A percentile compares a stretch with the other conserved stretches of the same genome.
phyloP scores from a whole-genome alignment of 2,888 invertebrate genomes.

The Leucophenga maculata region DNA sequence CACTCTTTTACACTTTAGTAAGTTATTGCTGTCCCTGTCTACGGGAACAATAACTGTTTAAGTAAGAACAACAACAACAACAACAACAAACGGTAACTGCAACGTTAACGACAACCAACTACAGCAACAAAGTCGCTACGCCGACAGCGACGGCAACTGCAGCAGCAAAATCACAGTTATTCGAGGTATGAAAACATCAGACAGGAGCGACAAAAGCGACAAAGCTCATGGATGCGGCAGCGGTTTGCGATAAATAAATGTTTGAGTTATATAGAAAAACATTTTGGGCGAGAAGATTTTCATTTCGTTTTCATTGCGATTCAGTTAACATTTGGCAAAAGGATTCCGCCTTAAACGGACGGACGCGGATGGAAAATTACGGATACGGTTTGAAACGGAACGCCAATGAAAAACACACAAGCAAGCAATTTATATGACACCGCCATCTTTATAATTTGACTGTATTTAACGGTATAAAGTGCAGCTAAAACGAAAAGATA shows the following conservation, averaged over 20 bases:
- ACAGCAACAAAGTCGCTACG: conserved; percentile 24
- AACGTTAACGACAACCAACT: conserved; percentile 18
- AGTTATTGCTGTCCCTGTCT: conserved; percentile 53
- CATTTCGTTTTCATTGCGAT: conserved; percentile 68
- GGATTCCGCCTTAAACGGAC: conserved; percentile 71
- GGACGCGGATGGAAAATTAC: conserved; percentile 49
- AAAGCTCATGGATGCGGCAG: conserved; percentile 69
- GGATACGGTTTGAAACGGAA: not conserved
- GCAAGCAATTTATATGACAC: conserved; percentile 5
- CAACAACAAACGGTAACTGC: conserved; percentile 37
- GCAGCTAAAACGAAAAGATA: conserved; percentile 22
- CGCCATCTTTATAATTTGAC: not conserved
- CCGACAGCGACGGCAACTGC: conserved; percentile 37
- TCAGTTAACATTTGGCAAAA: conserved; percentile 71
- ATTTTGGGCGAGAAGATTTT: conserved; percentile 72
- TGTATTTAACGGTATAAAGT: not conserved
- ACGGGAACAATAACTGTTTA: conserved; percentile 41
- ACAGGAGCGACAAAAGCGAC: conserved; percentile 56
- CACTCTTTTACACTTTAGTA: not conserved
- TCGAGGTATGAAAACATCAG: conserved; percentile 67
- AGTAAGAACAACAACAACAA: conserved; percentile 29
- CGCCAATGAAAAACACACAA: not conserved
- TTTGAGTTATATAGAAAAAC: conserved; percentile 73
- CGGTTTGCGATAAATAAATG: conserved; percentile 72
- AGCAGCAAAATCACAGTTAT: conserved; percentile 65